Percentiles rank a stretch among this genome's conserved stretches.
Evolutionary conservation across 2,113 vertebrate species (phyloP).

Genomic region (Aldabrachelys gigantea): DNA sequence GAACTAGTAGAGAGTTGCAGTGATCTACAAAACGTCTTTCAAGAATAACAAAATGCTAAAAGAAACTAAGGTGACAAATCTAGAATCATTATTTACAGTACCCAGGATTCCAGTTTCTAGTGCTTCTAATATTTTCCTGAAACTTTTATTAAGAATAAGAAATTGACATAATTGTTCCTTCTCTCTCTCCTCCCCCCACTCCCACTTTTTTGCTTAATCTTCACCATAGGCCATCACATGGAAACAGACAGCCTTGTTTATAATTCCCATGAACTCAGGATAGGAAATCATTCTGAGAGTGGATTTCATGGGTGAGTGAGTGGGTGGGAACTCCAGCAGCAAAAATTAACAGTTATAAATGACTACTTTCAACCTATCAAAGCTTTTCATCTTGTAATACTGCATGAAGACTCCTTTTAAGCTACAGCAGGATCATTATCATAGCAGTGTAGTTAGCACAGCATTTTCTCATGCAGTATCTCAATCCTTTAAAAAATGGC

Average conservation of each 20-base stretch:
- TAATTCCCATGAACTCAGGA: conserved; percentile 73
- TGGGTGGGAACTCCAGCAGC: conserved; percentile 51
- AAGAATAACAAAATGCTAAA: not conserved
- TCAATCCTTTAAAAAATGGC: conserved; percentile 35
- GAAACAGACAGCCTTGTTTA: conserved; percentile 63
- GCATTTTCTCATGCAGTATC: conserved; percentile 10
- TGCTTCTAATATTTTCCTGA: conserved; percentile 20
- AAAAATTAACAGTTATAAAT: conserved; percentile 49
- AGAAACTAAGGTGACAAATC: not conserved
- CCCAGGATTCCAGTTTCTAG: not conserved
- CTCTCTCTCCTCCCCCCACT: accelerated
- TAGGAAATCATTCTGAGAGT: conserved; percentile 64
- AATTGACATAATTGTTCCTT: conserved; percentile 47
- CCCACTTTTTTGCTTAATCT: conserved; percentile 28
- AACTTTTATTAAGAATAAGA: conserved; percentile 68
- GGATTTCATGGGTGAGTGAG: conserved; percentile 59
- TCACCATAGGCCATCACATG: conserved; percentile 48
- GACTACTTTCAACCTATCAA: conserved; percentile 51
- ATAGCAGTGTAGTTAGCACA: conserved; percentile 31
- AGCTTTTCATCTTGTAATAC: conserved; percentile 65
- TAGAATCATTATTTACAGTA: not conserved
- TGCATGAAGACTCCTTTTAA: conserved; percentile 48
- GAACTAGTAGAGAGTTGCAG: not conserved
- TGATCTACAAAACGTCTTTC: not conserved
- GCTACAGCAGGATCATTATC: conserved; percentile 20